Evolutionary conservation across 30 jellyfish, hydroid and myxozoan genomes (phyloP).

Genomic region (Chrysaora quinquecirrha): DNA sequence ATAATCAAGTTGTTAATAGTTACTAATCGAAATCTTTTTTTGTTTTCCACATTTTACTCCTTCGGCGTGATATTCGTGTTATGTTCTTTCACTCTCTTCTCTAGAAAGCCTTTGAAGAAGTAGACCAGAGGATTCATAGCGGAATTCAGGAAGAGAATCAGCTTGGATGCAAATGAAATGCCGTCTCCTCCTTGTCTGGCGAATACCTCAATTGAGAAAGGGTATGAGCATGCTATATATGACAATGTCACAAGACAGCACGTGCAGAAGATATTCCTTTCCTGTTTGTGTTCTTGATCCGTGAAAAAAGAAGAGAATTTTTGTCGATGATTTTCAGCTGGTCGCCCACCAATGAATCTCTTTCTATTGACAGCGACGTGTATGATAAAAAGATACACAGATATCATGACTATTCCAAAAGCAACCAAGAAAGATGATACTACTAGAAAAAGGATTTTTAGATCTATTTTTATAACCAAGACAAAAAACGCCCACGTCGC

Average conservation of each 20-base stretch:
- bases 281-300: conserved; percentile 7
- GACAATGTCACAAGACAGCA: conserved; percentile 41
- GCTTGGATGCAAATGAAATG: neutral
- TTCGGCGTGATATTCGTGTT: neutral
- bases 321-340: neutral
- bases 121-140: conserved; percentile 43
- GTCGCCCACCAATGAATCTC: neutral
- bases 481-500: neutral
- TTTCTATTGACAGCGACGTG: neutral
- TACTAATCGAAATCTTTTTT: too few relatives aligned
- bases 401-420: neutral
- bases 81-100: neutral
- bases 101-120: conserved; percentile 62
- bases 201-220: conserved; percentile 39
- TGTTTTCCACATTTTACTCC: too few relatives aligned
- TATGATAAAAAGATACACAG: neutral
- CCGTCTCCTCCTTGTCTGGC: neutral
- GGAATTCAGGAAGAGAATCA: conserved; percentile 30
- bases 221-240: conserved; percentile 42
- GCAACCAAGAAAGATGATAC: neutral
- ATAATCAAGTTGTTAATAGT: too few relatives aligned
- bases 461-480: neutral
- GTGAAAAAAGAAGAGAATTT: neutral
- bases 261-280: conserved; percentile 37
- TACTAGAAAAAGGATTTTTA: neutral